A percentile compares a stretch with the other conserved stretches of the same genome.
These are phyloP conservation scores for Panthera uncia DNA, from an alignment of 2,113 vertebrate genomes.

Conservation along the genomic window DNA sequence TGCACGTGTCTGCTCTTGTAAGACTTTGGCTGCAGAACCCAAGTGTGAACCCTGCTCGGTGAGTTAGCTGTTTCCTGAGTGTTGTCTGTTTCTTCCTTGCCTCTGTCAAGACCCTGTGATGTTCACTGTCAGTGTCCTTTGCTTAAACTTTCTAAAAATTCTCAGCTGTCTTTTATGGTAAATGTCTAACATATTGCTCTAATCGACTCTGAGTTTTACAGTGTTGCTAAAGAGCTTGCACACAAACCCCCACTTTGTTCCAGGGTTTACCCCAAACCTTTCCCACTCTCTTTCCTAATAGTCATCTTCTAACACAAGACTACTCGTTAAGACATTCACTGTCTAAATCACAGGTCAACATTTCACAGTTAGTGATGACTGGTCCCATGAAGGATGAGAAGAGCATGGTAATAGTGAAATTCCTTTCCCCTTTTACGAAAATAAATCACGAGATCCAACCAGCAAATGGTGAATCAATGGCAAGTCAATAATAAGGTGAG, in stretches of 20 bases:
- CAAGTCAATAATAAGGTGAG: background rate
- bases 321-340: constrained; percentile 13
- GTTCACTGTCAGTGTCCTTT: background rate
- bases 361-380: background rate
- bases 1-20: background rate
- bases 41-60: background rate
- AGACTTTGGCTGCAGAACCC: background rate
- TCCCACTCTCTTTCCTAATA: background rate
- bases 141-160: background rate
- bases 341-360: background rate
- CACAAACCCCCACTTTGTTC: background rate
- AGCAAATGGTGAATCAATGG: background rate
- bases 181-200: background rate
- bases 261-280: background rate
- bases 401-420: background rate
- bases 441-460: background rate
- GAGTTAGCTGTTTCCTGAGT: background rate
- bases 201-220: background rate
- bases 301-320: background rate
- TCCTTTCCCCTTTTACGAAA: background rate
- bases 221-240: background rate
- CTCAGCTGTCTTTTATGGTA: background rate
- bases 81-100: background rate
- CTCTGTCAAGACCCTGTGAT: background rate
- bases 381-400: background rate